Evolutionary conservation across 2,888 invertebrate genomes (phyloP).

Genomic region (Micoletzkya japonica): DNA sequence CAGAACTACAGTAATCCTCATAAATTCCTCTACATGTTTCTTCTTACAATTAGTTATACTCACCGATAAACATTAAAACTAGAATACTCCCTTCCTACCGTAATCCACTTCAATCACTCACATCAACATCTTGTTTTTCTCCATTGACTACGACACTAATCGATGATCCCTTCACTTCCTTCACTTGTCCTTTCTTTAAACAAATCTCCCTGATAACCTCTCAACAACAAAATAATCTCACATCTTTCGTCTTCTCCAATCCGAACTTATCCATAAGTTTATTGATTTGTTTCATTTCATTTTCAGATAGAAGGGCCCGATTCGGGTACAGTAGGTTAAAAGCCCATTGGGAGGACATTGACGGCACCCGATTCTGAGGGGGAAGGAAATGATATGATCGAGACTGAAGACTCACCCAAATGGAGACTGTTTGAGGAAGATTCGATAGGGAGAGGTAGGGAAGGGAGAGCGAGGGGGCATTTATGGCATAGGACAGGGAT

Average conservation of each 20-base stretch:
- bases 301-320: conserved; percentile 78
- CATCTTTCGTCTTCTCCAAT: conserved; percentile 24
- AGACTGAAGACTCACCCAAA: conserved; percentile 71
- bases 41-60: too few relatives aligned
- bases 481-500: conserved; percentile 79
- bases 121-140: neutral
- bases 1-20: too few relatives aligned
- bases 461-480: conserved; percentile 70
- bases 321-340: conserved; percentile 83
- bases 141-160: neutral
- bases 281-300: conserved; percentile 75
- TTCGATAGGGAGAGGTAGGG: conserved; percentile 86
- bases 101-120: too few relatives aligned
- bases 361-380: conserved; percentile 77
- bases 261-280: conserved; percentile 53
- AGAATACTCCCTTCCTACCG: too few relatives aligned
- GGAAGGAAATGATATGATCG: too few relatives aligned
- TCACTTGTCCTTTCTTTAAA: neutral
- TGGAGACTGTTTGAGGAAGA: conserved; percentile 73
- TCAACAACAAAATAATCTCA: neutral
- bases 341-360: conserved; percentile 74
- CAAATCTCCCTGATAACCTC: neutral
- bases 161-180: neutral
- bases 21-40: too few relatives aligned
- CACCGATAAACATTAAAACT: too few relatives aligned